These are phyloP conservation scores for Meleagris gallopavo DNA, from an alignment of 2,113 vertebrate genomes.

Conservation along the genomic window DNA sequence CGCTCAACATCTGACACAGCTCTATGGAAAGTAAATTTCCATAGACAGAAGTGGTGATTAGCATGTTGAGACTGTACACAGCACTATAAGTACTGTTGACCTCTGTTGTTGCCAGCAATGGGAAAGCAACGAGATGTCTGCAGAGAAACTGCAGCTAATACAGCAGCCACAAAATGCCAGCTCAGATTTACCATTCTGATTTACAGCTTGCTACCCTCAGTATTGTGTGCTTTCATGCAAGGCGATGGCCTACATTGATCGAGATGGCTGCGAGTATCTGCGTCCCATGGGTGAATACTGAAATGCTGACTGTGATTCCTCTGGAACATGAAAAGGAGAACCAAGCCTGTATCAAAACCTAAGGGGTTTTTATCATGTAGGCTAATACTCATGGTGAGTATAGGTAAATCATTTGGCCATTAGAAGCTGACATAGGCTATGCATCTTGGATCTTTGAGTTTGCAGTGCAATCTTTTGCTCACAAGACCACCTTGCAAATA, in stretches of 20 bases:
- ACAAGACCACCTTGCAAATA: not conserved
- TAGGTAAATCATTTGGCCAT: not conserved
- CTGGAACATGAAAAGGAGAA: not conserved
- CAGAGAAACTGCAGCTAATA: not conserved
- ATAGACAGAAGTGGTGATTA: not conserved
- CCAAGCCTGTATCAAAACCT: not conserved
- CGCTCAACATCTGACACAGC: not conserved
- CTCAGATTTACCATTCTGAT: not conserved
- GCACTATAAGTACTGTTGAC: not conserved
- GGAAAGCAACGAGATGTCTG: not conserved
- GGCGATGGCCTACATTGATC: not conserved
- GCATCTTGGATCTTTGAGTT: not conserved
- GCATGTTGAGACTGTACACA: not conserved
- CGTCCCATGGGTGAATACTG: not conserved
- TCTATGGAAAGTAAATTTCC: not conserved
- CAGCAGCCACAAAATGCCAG: not conserved
- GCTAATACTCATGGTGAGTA: rapidly evolving
- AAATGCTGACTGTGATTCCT: not conserved
- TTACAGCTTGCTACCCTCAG: not conserved
- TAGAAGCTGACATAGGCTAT: not conserved
- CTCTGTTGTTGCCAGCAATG: not conserved
- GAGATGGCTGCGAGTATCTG: not conserved
- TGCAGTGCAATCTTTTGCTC: not conserved
- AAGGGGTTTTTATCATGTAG: no score
- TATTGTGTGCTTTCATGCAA: not conserved